Conservation (phyloP, 2,888 invertebrate species). For the Gastrophysa polygoni region DNA sequence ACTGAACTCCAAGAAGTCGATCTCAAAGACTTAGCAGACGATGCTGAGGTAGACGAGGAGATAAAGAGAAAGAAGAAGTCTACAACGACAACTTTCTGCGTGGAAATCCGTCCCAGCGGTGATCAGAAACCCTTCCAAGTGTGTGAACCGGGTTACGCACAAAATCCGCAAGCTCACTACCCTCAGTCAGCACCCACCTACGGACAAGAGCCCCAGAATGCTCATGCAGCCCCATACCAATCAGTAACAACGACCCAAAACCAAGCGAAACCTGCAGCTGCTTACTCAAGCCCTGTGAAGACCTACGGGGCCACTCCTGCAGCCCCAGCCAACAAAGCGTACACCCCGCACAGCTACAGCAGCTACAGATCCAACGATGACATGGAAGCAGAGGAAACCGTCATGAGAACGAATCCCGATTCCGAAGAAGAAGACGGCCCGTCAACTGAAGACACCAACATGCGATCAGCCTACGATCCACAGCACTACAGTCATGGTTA, state of each 20-base stretch:
- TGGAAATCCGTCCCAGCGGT: slow-evolving; percentile 57
- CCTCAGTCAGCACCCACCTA: slow-evolving; percentile 13
- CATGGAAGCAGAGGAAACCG: not conserved
- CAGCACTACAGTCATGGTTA: slow-evolving; percentile 16
- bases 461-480: slow-evolving; percentile 20
- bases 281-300: slow-evolving; percentile 33
- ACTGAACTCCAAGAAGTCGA: slow-evolving; percentile 19
- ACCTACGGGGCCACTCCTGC: slow-evolving; percentile 15
- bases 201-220: slow-evolving; percentile 21
- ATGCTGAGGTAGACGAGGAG: slow-evolving; percentile 39
- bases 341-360: not conserved
- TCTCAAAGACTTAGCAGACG: slow-evolving; percentile 7
- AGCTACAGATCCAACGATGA: slow-evolving; percentile 27
- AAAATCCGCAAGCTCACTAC: slow-evolving; percentile 26
- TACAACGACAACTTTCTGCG: slow-evolving; percentile 58
- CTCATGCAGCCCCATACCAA: slow-evolving; percentile 27
- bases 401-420: slow-evolving; percentile 14
- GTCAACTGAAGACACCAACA: not conserved
- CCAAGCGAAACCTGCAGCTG: slow-evolving; percentile 24
- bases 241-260: not conserved
- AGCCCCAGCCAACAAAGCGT: slow-evolving; percentile 3
- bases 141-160: slow-evolving; percentile 46
- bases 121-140: slow-evolving; percentile 56
- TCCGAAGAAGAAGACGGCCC: slow-evolving; percentile 11
- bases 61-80: slow-evolving; percentile 54